Base-by-base conservation (phyloP, 1,140 invertebrate genomes). In the Dendroctonus valens region DNA sequence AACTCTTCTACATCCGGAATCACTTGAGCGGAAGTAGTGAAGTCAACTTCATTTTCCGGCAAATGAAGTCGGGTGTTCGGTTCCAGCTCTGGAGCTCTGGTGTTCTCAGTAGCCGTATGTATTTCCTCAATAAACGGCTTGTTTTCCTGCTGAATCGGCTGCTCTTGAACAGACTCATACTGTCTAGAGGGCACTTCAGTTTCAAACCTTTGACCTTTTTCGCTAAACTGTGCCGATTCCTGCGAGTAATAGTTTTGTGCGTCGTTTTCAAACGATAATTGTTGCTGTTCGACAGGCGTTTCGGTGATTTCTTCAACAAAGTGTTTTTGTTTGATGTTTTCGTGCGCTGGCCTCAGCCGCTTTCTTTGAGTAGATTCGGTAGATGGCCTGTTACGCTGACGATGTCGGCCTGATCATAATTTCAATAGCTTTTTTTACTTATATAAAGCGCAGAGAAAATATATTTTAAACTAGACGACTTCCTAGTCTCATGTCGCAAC, bases 41-140 rank as follows among this genome's bases (percentile, higher is more conserved):
- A 74, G 48, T 75, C 74, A 7, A 75, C 44, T 70, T 77, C 76
- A 53, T 74, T 75, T 63, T 75, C 73, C 4, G 74, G 73, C 41
- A 61, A 41, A 40, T 65, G 48, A 5, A 71, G 41, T 37, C 55
- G 57, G 49, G 62, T 62, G 41, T 52, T 51, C 11, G 48, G n/a
- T 3, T 26, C n/a, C n/a, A n/a, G n/a, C n/a, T n/a, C 51, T 11
- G 63, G 41, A 12, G 51, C 51, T 7, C 55, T 68, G 46, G 51
- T 46, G 8, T 7, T 59, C 15, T 51, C 7, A 26, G 15, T 39
- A 40, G 52, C 57, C 44, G 14, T 7, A 54, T 46, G 40, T 41
- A 52, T 50, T 55, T 64, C 65, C 48, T 68, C 66, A 37, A 68
- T 68, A 46, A 68, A 68, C 15, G 66, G 66, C 12, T 44, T 51